phyloP scores from a whole-genome alignment of 2,113 vertebrate species.

The Emydura subglobosa region DNA sequence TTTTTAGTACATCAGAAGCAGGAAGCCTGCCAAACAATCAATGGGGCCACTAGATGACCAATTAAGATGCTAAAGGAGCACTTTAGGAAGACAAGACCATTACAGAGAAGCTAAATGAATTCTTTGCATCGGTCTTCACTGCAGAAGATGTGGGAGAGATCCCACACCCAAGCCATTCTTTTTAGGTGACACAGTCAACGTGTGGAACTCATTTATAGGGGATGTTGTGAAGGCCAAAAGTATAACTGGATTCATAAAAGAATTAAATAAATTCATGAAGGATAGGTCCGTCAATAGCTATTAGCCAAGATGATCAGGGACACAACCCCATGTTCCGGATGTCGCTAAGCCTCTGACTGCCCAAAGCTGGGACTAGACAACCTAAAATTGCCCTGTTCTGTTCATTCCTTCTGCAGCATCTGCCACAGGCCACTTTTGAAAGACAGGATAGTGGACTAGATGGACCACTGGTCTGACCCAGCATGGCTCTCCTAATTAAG shows the following conservation, averaged over 20 bases:
- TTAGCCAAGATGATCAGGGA: neutral
- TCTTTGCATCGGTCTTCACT: no score
- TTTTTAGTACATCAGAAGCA: no score
- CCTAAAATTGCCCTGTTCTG: neutral
- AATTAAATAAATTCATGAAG: neutral
- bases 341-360: neutral
- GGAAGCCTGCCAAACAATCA: no score
- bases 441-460: neutral
- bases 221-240: no score
- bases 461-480: neutral
- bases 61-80: no score
- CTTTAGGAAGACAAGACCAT: no score
- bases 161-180: no score
- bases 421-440: neutral
- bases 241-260: neutral
- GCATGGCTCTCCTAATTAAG: neutral
- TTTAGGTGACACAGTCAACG: no score
- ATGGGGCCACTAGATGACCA: no score
- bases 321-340: neutral
- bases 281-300: neutral
- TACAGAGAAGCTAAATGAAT: no score
- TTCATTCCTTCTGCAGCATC: neutral
- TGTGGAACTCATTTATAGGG: no score
- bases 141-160: no score
- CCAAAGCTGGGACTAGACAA: neutral